Base-by-base conservation (phyloP, 2,888 invertebrate species). In the Physocephala rufipes region DNA sequence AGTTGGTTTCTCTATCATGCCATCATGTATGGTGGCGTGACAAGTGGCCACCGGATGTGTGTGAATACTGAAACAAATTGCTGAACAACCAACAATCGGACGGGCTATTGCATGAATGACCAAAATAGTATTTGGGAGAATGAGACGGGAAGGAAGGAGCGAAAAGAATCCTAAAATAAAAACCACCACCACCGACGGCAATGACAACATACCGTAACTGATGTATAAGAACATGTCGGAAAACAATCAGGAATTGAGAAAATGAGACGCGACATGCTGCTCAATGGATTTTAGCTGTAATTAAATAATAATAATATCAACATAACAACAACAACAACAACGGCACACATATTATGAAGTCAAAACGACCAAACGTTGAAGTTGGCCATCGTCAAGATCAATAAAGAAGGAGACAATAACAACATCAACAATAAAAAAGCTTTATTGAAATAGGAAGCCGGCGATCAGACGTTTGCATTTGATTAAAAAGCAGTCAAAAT, bases 1-100 rank as follows among this genome's bases (percentile, higher is more conserved):
- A n/a, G n/a, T n/a, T n/a, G n/a, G n/a, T n/a, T n/a, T n/a, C n/a
- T n/a, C n/a, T n/a, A n/a, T 26, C 24, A 47, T 47, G 15, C 45
- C 19, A 24, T 24, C 63, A 62, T 45, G 47, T 28, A 36, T 36
- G 26, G 16, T 21, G 45, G 59, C 59, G n/a, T n/a, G n/a, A n/a
- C n/a, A 26, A 59, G 30, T 28, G 26, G 47, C 63, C 19, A 43
- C 62, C 63, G 63, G 63, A 63, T 63, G 47, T 63, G 21, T 9
- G 47, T 47, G 26, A 45, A 63, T 47, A 63, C 63, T 63, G 63
- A 45, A 63, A 63, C 63, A 63, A 63, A 63, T 63, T 45, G 63
- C 13, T 7, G 47, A 47, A 47, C 63, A 21, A 19, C 30, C 45
- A 19, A 21, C 45, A n/a, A 19, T 24, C 63, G 47, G 45, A 19